These are phyloP conservation scores for Tyria jacobaeae DNA, from an alignment of 2,888 invertebrate genomes.

Conservation along the genomic window DNA sequence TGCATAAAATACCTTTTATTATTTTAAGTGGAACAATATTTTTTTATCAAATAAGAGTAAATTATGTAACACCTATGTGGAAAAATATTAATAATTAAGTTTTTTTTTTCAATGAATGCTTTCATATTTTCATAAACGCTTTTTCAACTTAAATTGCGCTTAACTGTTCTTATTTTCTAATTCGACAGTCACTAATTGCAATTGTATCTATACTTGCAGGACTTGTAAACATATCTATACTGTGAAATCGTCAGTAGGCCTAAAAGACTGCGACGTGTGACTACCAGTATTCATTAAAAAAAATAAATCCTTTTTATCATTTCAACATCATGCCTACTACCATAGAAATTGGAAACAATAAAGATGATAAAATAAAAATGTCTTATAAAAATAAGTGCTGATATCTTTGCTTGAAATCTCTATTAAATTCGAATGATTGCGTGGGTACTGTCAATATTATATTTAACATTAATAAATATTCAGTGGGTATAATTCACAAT, in stretches of 20 bases:
- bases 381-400: neutral
- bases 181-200: slow-evolving; percentile 23
- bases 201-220: neutral
- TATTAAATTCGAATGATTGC: neutral
- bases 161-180: slow-evolving; percentile 40
- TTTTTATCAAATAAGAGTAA: too few relatives aligned
- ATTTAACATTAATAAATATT: slow-evolving; percentile 1
- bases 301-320: neutral
- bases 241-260: slow-evolving; percentile 39
- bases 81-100: too few relatives aligned
- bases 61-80: too few relatives aligned
- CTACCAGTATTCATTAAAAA: neutral
- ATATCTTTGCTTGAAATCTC: slow-evolving; percentile 18
- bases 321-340: neutral
- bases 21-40: too few relatives aligned
- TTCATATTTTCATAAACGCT: too few relatives aligned
- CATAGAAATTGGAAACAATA: neutral
- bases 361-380: neutral
- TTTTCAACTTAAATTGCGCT: too few relatives aligned
- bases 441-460: slow-evolving; percentile 39
- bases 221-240: slow-evolving; percentile 38
- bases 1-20: neutral
- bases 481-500: slow-evolving; percentile 7
- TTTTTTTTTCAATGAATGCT: too few relatives aligned
- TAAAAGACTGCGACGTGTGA: neutral